Percentiles rank a stretch among this genome's conserved stretches.
These are phyloP conservation scores for Clanis bilineata DNA, from an alignment of 2,888 invertebrate genomes.

Conservation along the genomic window DNA sequence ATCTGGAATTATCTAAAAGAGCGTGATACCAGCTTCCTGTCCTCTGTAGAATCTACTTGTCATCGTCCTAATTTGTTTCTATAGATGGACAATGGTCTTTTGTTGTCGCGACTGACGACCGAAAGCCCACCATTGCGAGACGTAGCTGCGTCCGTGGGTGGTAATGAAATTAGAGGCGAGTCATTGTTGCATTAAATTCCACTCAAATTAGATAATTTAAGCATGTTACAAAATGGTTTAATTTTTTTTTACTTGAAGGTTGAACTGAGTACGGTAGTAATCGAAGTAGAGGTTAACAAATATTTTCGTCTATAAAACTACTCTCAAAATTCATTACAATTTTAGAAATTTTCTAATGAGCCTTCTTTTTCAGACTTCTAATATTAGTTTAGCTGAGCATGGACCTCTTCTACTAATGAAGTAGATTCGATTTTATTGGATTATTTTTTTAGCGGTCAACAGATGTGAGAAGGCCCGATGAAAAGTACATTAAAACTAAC, in stretches of 20 bases:
- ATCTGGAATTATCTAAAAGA: slow-evolving; percentile 43
- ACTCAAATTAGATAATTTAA: slow-evolving; percentile 64
- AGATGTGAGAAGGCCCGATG: no score
- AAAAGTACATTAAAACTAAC: no score
- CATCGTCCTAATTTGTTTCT: slow-evolving; percentile 69
- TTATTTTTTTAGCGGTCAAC: no score
- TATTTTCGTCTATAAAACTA: no score
- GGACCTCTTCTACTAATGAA: no score
- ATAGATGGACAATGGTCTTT: slow-evolving; percentile 63
- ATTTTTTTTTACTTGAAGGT: not conserved
- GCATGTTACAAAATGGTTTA: slow-evolving; percentile 42
- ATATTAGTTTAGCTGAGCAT: no score
- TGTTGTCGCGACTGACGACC: slow-evolving; percentile 44
- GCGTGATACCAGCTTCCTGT: slow-evolving; percentile 39
- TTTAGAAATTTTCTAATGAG: no score
- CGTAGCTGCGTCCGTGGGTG: slow-evolving; percentile 56
- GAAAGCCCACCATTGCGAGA: slow-evolving; percentile 25
- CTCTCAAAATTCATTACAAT: no score
- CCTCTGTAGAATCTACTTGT: slow-evolving; percentile 49
- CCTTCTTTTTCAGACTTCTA: no score
- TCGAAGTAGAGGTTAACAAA: not conserved
- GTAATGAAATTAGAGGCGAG: slow-evolving; percentile 73
- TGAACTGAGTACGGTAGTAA: not conserved
- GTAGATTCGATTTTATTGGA: no score
- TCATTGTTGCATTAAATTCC: slow-evolving; percentile 75